Percentiles rank a stretch among this genome's conserved stretches.
These are phyloP conservation scores for Manis pentadactyla DNA, from an alignment of 2,797 vertebrate species.

Conservation along the genomic window DNA sequence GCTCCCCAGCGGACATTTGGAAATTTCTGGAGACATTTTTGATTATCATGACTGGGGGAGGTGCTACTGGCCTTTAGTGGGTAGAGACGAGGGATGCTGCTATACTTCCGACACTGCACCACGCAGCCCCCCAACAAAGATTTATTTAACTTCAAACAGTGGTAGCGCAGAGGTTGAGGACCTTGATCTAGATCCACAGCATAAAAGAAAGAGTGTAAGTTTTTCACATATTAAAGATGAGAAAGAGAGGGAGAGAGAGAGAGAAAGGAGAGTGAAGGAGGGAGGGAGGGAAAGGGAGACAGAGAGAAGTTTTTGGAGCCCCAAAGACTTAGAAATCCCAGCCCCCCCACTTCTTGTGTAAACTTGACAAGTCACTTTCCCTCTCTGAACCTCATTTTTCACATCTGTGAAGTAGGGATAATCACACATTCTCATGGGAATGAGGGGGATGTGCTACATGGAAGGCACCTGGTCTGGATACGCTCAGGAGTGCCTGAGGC, in stretches of 20 bases:
- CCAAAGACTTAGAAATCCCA: neutral
- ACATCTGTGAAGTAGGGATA: neutral
- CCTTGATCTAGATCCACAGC: neutral
- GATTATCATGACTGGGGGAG: neutral
- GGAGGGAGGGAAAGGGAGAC: neutral
- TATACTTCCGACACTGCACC: neutral
- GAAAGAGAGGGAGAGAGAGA: no score
- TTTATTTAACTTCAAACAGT: neutral
- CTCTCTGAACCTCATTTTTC: neutral
- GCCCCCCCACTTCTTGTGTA: fast-evolving
- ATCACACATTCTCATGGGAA: neutral
- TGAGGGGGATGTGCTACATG: neutral
- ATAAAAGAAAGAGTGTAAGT: neutral
- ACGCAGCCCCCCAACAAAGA: neutral
- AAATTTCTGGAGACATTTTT: neutral
- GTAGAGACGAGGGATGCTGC: neutral
- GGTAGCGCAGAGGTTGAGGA: neutral
- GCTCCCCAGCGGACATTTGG: neutral
- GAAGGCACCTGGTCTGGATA: fast-evolving
- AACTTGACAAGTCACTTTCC: neutral
- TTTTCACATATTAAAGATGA: neutral
- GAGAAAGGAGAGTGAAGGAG: no score
- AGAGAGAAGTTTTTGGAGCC: neutral
- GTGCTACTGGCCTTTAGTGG: no score
- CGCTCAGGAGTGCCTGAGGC: fast-evolving